Evolutionary conservation across 2,113 vertebrate genomes (phyloP), one percentile per base, ranked within the genome.

Genomic region (Trogon melanurus): DNA sequence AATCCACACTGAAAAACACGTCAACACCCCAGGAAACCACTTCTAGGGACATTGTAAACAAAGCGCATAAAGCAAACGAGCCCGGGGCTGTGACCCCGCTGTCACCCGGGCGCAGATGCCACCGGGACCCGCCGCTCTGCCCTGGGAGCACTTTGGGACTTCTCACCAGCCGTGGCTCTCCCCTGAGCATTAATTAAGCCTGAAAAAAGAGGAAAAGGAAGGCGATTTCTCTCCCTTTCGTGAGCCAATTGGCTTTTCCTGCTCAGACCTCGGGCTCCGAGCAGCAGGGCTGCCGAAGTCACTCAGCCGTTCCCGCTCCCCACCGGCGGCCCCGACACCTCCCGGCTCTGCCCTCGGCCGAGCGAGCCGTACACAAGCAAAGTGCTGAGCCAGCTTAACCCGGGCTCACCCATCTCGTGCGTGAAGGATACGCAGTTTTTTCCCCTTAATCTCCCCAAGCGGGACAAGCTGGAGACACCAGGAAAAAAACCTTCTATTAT

Each of bases 41-140:
- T 91, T 15, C 71, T 45, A 1, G 84, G 81, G 73, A 47, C 27
- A 2, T 0, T 20, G 70, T 94, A 88, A 94, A 97, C 72, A 87
- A n/a, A 78, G 44, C 5, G 3, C 3, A 45, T 36, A 64, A 44
- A 72, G 79, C 9, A 15, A 57, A n/a, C 29, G 1, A 19, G 58
- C 4, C 8, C 7, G 9, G n/a, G 79, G 88, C 4, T 14, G 60
- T 9, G 79, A 65, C 58, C 64, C 50, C 56, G 0, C 36, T 17
- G 3, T 4, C 27, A 6, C n/a, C 4, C 0, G 6, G 3, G 3
- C 0, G 4, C 51, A 9, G 60, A 17, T 1, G 11, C 58, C 7
- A 0, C 41, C 2, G 21, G 51, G 11, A 19, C 30, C 41, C 23
- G 27, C 26, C 7, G 2, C 80, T 38, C 72, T n/a, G 57, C 47